Evolutionary conservation across 2,113 vertebrate genomes (phyloP).

Genomic region (Montifringilla adamsi): DNA sequence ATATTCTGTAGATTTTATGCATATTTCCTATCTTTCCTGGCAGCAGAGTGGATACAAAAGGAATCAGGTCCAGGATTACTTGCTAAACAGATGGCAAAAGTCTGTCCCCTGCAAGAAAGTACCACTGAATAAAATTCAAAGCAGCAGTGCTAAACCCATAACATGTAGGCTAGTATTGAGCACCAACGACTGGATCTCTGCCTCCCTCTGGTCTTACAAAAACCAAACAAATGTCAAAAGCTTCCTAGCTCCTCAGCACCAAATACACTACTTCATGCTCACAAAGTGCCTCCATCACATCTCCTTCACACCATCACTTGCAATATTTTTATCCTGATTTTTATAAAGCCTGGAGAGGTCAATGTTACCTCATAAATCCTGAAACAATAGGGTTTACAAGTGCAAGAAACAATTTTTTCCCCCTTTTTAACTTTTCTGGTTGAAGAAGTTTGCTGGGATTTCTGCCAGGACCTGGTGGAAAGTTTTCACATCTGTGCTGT

Average conservation of each 20-base stretch:
- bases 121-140: background rate
- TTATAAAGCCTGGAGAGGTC: background rate
- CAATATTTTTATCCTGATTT: background rate
- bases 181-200: background rate
- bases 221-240: background rate
- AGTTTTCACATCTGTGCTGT: constrained; percentile 51
- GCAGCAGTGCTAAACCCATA: background rate
- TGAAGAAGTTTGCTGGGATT: constrained; percentile 38
- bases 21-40: constrained; percentile 10
- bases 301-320: background rate
- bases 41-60: background rate
- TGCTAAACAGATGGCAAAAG: background rate
- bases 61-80: background rate
- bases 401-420: background rate
- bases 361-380: constrained; percentile 19
- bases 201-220: background rate
- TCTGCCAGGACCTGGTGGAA: constrained; percentile 51
- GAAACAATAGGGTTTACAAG: constrained; percentile 49
- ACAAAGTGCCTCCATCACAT: background rate
- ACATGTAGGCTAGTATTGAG: background rate
- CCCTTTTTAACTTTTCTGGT: background rate
- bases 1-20: constrained; percentile 1
- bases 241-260: background rate
- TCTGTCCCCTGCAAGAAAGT: background rate
- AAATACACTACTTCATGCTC: background rate